Percentiles rank a stretch among this genome's conserved stretches.
Conservation (phyloP, 2,797 vertebrate genomes). For the Garrulus glandarius region DNA sequence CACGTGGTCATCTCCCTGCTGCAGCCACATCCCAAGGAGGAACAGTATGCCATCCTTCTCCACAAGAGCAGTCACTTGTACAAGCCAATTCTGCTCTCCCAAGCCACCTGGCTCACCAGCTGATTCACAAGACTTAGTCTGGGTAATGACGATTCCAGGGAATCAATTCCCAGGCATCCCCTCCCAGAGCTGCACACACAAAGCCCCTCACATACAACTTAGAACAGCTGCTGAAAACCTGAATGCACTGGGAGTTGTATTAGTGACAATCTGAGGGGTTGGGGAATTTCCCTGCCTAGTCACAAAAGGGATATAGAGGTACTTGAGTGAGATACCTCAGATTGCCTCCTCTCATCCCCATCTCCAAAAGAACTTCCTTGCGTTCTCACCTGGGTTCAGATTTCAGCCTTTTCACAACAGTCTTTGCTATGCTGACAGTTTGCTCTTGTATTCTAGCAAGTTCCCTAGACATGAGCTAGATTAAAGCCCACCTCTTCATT, state of each 20-base stretch:
- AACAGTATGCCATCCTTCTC: not conserved
- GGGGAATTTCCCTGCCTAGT: not conserved
- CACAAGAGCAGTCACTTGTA: not conserved
- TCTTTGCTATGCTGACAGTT: not conserved
- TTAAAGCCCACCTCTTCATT: not conserved
- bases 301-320: not conserved
- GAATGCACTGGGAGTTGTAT: not conserved
- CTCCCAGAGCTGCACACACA: not conserved
- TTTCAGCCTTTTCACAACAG: not conserved
- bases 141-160: not conserved
- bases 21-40: not conserved
- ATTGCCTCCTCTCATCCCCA: not conserved
- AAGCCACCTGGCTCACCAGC: not conserved
- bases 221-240: not conserved
- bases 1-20: not conserved
- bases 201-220: not conserved
- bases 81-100: not conserved
- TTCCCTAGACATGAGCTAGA: not conserved
- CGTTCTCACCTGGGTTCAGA: not conserved
- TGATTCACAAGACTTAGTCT: not conserved
- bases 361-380: not conserved
- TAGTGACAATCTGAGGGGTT: not conserved
- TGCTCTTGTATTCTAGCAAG: not conserved
- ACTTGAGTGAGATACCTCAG: not conserved
- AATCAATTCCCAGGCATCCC: not conserved